These are phyloP conservation scores for Amorpha juglandis DNA, from an alignment of 2,888 invertebrate species.

Conservation along the genomic window DNA sequence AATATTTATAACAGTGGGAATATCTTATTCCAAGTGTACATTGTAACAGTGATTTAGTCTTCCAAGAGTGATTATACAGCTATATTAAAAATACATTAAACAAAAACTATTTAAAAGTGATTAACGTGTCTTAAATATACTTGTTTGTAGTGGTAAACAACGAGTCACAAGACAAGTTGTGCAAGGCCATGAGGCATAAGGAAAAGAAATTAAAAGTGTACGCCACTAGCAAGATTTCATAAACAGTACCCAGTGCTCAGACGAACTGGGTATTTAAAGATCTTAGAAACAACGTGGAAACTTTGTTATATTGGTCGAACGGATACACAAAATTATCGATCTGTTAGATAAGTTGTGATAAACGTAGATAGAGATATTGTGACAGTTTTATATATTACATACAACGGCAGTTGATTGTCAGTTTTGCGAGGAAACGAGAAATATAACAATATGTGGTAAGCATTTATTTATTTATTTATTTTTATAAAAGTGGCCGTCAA, in stretches of 20 bases:
- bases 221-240: neutral
- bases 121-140: too few relatives aligned
- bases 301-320: neutral
- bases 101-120: neutral
- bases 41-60: neutral
- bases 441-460: constrained; percentile 27
- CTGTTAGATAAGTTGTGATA: constrained; percentile 4
- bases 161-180: neutral
- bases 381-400: constrained; percentile 16
- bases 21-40: neutral
- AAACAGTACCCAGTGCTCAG: neutral
- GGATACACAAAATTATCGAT: constrained; percentile 6
- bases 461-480: too few relatives aligned
- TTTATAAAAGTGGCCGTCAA: too few relatives aligned
- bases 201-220: neutral
- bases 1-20: too few relatives aligned
- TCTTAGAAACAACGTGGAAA: neutral
- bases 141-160: too few relatives aligned
- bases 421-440: constrained; percentile 5
- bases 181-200: neutral
- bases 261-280: neutral
- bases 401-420: neutral
- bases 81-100: too few relatives aligned
- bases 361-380: neutral
- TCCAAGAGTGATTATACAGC: too few relatives aligned